Evolutionary conservation across 2,113 vertebrate species (phyloP).

Genomic region (Panthera uncia): DNA sequence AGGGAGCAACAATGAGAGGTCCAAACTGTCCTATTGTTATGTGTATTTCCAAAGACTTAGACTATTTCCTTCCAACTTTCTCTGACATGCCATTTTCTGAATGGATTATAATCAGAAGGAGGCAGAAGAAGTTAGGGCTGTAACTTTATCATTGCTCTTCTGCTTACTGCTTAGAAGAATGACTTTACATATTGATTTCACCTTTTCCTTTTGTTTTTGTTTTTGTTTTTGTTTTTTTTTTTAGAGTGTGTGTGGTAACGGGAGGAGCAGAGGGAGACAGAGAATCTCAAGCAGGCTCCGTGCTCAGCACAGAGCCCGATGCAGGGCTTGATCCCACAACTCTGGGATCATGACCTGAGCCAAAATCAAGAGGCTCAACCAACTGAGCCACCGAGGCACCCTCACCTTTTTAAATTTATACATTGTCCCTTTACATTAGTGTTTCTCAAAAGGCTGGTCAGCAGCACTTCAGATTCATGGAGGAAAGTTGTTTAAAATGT

Average conservation of each 20-base stretch:
- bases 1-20: not conserved
- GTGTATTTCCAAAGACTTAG: slow-evolving; percentile 10
- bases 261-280: no score
- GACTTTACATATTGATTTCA: not conserved
- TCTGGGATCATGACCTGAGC: no score
- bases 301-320: no score
- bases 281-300: no score
- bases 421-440: not conserved
- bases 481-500: not conserved
- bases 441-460: not conserved
- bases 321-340: no score
- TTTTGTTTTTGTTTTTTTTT: no score
- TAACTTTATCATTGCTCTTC: not conserved
- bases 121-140: not conserved
- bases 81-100: not conserved
- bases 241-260: no score
- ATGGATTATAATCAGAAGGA: not conserved
- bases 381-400: no score
- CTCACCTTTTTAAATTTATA: not conserved
- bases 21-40: not conserved
- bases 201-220: no score
- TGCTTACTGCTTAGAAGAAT: slow-evolving; percentile 27
- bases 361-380: no score
- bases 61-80: not conserved
- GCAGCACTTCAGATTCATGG: not conserved